Percentiles rank a stretch among this genome's conserved stretches.
These are phyloP conservation scores for Symphodus melops DNA, from an alignment of 2,113 vertebrate genomes.

Conservation along the genomic window DNA sequence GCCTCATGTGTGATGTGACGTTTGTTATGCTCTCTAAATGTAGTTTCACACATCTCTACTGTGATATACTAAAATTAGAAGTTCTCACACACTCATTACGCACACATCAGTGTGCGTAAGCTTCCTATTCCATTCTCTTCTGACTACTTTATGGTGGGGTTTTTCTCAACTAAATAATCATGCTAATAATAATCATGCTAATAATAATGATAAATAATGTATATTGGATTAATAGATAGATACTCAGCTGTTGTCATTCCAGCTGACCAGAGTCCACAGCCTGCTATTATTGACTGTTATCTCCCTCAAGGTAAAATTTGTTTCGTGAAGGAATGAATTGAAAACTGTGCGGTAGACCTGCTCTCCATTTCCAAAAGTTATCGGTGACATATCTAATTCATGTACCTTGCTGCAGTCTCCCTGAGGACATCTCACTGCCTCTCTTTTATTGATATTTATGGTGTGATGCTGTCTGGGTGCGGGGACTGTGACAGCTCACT, in stretches of 20 bases:
- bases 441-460: slow-evolving; percentile 79
- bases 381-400: slow-evolving; percentile 73
- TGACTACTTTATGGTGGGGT: too few species aligned
- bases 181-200: too few species aligned
- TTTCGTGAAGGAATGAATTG: slow-evolving; percentile 59
- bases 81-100: too few species aligned
- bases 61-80: too few species aligned
- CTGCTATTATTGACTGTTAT: slow-evolving; percentile 34
- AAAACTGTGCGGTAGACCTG: slow-evolving; percentile 21
- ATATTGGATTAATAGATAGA: too few species aligned
- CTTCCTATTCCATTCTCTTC: too few species aligned
- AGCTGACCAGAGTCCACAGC: slow-evolving; percentile 33
- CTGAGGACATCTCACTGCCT: slow-evolving; percentile 65
- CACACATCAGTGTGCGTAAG: too few species aligned
- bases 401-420: slow-evolving; percentile 59
- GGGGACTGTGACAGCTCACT: slow-evolving; percentile 71
- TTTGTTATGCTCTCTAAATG: too few species aligned
- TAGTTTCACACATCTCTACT: too few species aligned
- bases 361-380: slow-evolving; percentile 55
- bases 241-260: slow-evolving; percentile 40
- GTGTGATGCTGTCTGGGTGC: slow-evolving; percentile 56
- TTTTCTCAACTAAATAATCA: too few species aligned
- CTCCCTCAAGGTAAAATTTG: slow-evolving; percentile 55
- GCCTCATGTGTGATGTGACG: too few species aligned
- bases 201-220: too few species aligned